Evolutionary conservation across 2,797 vertebrate species (phyloP), one percentile per base, ranked within the genome.

Genomic region (Botia almorhae): DNA sequence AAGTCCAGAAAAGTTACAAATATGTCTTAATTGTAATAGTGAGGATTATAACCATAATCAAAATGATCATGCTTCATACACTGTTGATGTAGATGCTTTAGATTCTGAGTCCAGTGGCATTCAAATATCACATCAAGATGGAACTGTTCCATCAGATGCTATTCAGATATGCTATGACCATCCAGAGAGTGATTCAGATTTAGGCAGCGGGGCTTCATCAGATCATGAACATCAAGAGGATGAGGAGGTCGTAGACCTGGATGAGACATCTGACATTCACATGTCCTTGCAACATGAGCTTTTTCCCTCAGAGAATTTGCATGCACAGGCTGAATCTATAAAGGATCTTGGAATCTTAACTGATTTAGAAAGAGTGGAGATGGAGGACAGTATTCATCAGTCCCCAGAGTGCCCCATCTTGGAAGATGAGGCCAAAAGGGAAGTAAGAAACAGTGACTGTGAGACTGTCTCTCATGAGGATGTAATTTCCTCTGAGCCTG

Each of bases 101-200:
- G 81, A 92, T 0, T 94, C 93, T 0, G 92, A 93, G 82, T 93
- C 92, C 39, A 93, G 92, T 55, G 92, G 91, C 4, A 87, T 91
- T 85, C 89, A 88, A 80, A 84, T 85, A 64, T 90, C 89, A 72
- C 93, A 90, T 1, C 89, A 85, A 0, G 89, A 93, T 85, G 79
- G 78, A 83, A 91, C 89, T 1, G 85, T 68, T 69, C 36, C 86
- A 6, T 85, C 84, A 65, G 83, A 90, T 29, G 53, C 87, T 29
- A 83, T 82, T 69, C 88, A 86, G 56, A 73, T 84, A 21, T 89
- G 90, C 78, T 83, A 78, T 82, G 90, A 88, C 83, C 33, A 76
- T 76, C 61, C 85, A 21, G 90, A 84, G 74, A 88, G 89, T 6
- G 91, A 93, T 83, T 91, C 89, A 3, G 92, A 94, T 75, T 80